Conservation (phyloP, 2,888 invertebrate genomes). For the Atethmia centrago region DNA sequence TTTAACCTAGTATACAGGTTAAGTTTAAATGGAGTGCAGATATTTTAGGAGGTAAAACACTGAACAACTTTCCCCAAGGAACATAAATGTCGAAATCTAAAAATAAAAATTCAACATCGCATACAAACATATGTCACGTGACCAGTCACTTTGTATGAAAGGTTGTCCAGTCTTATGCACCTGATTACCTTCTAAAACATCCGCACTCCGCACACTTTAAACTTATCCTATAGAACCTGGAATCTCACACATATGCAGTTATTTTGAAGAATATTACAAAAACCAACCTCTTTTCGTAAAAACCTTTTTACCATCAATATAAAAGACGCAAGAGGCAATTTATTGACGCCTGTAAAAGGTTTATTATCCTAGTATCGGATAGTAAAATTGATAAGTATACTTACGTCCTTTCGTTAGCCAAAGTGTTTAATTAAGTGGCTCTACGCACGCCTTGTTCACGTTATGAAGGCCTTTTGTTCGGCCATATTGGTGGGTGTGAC, state of each 20-base stretch:
- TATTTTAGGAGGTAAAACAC: too few species aligned
- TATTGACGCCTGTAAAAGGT: conserved; percentile 6
- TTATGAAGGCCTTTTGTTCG: conserved; percentile 55
- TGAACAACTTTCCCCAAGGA: too few species aligned
- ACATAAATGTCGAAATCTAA: too few species aligned
- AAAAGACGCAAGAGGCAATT: background rate
- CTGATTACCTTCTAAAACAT: too few species aligned
- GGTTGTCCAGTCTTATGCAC: too few species aligned
- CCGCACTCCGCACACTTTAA: too few species aligned
- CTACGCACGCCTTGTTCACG: conserved; percentile 34
- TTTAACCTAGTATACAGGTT: too few species aligned
- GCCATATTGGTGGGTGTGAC: conserved; percentile 10
- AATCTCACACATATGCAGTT: background rate
- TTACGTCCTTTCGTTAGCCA: conserved; percentile 24
- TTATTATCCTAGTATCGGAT: background rate
- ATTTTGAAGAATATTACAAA: background rate
- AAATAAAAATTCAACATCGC: too few species aligned
- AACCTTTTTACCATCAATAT: background rate
- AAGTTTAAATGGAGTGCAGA: too few species aligned
- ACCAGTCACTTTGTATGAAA: too few species aligned
- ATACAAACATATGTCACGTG: too few species aligned
- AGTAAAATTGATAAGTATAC: conserved; percentile 28
- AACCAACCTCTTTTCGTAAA: background rate
- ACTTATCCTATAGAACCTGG: background rate
- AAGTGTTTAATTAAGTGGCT: conserved; percentile 61